A percentile compares a stretch with the other conserved stretches of the same genome.
Conservation (phyloP, 2,888 invertebrate species). For the Pyrrhia umbra region DNA sequence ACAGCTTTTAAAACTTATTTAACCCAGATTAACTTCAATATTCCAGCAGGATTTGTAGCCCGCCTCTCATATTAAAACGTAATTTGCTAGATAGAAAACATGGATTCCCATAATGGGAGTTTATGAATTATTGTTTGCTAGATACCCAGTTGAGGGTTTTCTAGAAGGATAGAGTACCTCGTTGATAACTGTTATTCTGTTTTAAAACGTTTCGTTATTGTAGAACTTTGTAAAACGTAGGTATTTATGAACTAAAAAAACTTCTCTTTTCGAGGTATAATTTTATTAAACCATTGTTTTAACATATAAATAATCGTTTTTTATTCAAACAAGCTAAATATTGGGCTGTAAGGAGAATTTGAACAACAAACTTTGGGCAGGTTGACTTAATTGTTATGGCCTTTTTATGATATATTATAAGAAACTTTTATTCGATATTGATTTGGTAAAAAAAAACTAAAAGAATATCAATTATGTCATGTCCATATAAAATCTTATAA, state of each 20-base stretch:
- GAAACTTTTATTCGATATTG: no score
- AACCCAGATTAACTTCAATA: slow-evolving; percentile 64
- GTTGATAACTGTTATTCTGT: slow-evolving; percentile 23
- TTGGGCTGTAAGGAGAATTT: no score
- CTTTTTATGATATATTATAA: no score
- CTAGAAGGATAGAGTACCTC: no score
- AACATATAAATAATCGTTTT: not conserved
- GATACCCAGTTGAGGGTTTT: not conserved
- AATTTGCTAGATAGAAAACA: slow-evolving; percentile 45
- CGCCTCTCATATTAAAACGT: slow-evolving; percentile 41
- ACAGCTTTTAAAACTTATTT: slow-evolving; percentile 68
- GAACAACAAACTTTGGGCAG: no score
- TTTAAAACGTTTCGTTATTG: slow-evolving; percentile 33
- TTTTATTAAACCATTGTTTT: not conserved
- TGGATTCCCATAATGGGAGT: slow-evolving; percentile 25
- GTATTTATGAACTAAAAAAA: slow-evolving; percentile 11
- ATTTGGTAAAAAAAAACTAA: no score
- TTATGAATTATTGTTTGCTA: slow-evolving; percentile 46
- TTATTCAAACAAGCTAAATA: no score
- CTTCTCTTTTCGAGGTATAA: not conserved
- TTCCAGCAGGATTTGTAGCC: slow-evolving; percentile 52
- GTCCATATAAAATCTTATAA: no score
- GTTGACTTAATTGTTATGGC: no score
- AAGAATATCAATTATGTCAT: no score
- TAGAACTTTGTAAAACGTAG: slow-evolving; percentile 21